Percentiles rank a stretch among this genome's conserved stretches.
These are phyloP conservation scores for Hedya salicella DNA, from an alignment of 2,888 invertebrate species.

Conservation along the genomic window DNA sequence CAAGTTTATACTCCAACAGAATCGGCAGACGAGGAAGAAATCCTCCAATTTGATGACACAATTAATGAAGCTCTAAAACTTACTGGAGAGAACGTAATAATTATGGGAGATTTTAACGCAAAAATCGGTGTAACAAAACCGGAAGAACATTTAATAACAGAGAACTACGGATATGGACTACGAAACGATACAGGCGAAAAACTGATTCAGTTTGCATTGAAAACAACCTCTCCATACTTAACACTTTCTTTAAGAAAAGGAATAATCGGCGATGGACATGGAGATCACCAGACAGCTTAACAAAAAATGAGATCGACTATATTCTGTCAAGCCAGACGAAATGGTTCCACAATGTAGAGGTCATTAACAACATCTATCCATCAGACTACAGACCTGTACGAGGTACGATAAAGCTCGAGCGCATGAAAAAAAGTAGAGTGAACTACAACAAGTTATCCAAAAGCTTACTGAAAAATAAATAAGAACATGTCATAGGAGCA, in stretches of 20 bases:
- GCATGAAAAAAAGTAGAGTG: too few species aligned
- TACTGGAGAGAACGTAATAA: neutral
- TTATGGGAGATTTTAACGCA: neutral
- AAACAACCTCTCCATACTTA: conserved; percentile 8
- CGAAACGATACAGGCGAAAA: neutral
- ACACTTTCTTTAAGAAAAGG: conserved; percentile 8
- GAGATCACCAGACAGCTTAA: neutral
- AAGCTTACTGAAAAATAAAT: neutral
- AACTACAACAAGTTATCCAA: too few species aligned
- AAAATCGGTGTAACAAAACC: conserved; percentile 1
- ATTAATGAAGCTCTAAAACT: neutral
- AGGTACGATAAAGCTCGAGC: neutral
- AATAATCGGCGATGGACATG: conserved; percentile 4
- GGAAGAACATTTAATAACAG: neutral
- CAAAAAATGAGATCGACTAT: conserved; percentile 9
- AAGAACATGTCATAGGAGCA: neutral
- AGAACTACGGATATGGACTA: too few species aligned
- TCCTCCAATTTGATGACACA: neutral
- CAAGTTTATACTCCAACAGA: conserved; percentile 1
- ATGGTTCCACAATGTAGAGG: neutral
- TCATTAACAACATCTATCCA: neutral
- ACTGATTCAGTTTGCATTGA: conserved; percentile 12
- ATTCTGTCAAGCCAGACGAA: conserved; percentile 4
- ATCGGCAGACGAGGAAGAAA: neutral
- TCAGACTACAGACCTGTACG: conserved; percentile 4